Percentiles rank a stretch among this genome's conserved stretches.
phyloP scores from a whole-genome alignment of 1,140 invertebrate genomes.

The Drosophila oshimai region DNA sequence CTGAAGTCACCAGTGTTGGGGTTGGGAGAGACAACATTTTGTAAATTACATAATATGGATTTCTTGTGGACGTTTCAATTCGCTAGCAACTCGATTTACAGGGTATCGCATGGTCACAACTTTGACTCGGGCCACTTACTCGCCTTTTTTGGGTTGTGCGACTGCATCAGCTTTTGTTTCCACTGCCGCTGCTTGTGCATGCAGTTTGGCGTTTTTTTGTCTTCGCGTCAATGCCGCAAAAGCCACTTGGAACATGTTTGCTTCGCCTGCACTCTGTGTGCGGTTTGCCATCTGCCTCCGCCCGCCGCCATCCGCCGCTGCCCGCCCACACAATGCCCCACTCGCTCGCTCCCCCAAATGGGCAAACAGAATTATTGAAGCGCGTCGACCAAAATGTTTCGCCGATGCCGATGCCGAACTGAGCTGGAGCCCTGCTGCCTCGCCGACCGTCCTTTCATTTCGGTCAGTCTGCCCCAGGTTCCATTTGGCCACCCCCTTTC shows the following conservation, averaged over 20 bases:
- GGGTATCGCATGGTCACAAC: not conserved
- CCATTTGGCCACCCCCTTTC: not conserved
- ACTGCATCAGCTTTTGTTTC: slow-evolving; percentile 22
- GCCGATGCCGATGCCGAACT: no score
- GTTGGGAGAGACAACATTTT: no score
- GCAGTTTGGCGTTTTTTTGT: slow-evolving; percentile 64
- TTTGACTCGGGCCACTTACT: not conserved
- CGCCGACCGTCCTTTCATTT: slow-evolving; percentile 8
- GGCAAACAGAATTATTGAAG: slow-evolving; percentile 80
- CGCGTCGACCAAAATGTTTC: slow-evolving; percentile 49
- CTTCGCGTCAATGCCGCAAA: slow-evolving; percentile 65
- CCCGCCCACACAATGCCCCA: not conserved
- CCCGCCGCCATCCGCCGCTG: not conserved
- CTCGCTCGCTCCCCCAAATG: slow-evolving; percentile 1
- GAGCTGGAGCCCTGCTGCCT: slow-evolving; percentile 5
- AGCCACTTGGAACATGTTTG: slow-evolving; percentile 75
- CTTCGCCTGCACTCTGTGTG: slow-evolving; percentile 17
- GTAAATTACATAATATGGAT: no score
- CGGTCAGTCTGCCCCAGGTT: slow-evolving; percentile 5
- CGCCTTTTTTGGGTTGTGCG: not conserved
- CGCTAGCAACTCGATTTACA: not conserved
- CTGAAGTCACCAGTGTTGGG: no score
- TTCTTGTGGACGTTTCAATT: no score
- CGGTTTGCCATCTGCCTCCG: not conserved
- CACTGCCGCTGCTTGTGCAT: slow-evolving; percentile 13